Evolutionary conservation across 2,888 invertebrate species (phyloP).

Genomic region (Lasioglossum malachurum): DNA sequence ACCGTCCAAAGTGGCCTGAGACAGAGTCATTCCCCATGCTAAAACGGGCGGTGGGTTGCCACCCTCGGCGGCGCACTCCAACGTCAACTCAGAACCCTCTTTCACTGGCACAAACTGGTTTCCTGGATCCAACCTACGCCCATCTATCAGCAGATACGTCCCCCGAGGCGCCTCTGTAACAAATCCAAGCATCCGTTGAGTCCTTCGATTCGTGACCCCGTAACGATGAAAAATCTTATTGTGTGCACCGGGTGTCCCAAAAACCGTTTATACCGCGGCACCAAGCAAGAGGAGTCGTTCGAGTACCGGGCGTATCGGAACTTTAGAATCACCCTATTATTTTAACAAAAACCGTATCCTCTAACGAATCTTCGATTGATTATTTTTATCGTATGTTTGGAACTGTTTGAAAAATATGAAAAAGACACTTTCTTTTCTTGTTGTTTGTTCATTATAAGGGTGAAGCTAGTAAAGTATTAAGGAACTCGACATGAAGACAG

Average conservation of each 20-base stretch:
- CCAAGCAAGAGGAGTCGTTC: not conserved
- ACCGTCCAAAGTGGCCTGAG: slow-evolving; percentile 82
- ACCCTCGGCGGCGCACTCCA: slow-evolving; percentile 95
- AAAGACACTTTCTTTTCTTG: too few relatives aligned
- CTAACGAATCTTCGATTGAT: too few relatives aligned
- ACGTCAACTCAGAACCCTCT: slow-evolving; percentile 92
- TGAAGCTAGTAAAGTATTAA: too few relatives aligned
- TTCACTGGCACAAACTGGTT: slow-evolving; percentile 95
- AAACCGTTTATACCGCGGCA: not conserved
- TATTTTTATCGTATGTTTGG: too few relatives aligned
- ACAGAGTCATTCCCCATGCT: slow-evolving; percentile 88
- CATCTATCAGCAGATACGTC: slow-evolving; percentile 94
- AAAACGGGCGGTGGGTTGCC: slow-evolving; percentile 89
- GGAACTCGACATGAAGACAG: too few relatives aligned
- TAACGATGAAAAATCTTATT: slow-evolving; percentile 65
- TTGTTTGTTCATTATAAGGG: too few relatives aligned
- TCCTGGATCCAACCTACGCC: slow-evolving; percentile 93
- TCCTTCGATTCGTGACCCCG: slow-evolving; percentile 56
- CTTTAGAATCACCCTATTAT: too few relatives aligned
- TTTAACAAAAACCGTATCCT: too few relatives aligned
- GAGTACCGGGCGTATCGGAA: not conserved
- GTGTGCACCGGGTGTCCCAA: not conserved
- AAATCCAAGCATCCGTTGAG: slow-evolving; percentile 61
- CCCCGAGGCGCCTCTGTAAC: slow-evolving; percentile 92
- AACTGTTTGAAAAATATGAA: too few relatives aligned